Conservation (phyloP, 2,113 vertebrate genomes). For the Acanthisitta chloris region DNA sequence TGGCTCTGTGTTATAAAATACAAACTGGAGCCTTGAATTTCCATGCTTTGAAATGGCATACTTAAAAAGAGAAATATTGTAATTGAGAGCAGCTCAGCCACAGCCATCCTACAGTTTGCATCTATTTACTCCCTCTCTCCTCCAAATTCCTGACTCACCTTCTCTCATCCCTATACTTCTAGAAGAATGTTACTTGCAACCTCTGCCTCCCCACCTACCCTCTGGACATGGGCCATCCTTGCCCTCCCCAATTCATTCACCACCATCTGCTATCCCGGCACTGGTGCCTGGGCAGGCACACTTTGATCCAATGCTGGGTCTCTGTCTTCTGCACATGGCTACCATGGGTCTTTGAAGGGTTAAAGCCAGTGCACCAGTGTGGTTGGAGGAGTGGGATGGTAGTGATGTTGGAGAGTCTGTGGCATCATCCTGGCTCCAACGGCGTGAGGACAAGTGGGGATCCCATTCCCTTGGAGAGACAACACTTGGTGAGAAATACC, state of each 20-base stretch:
- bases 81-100: not conserved
- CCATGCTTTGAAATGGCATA: not conserved
- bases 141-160: not conserved
- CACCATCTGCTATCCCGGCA: not conserved
- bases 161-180: not conserved
- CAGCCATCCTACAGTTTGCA: not conserved
- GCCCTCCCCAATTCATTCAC: rapidly evolving
- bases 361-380: rapidly evolving
- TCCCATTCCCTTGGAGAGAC: not conserved
- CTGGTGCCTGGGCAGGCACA: rapidly evolving
- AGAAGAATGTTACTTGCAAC: not conserved
- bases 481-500: not conserved
- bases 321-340: not conserved
- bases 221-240: rapidly evolving
- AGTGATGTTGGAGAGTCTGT: not conserved
- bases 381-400: not conserved
- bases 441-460: not conserved
- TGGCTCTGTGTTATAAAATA: not conserved
- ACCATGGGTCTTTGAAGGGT: not conserved
- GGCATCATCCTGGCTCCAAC: not conserved
- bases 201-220: not conserved
- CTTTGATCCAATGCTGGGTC: not conserved
- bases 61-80: not conserved
- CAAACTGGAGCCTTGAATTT: not conserved
- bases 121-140: not conserved